Base-by-base conservation (phyloP, 2,888 invertebrate genomes). In the Orthosia incerta region DNA sequence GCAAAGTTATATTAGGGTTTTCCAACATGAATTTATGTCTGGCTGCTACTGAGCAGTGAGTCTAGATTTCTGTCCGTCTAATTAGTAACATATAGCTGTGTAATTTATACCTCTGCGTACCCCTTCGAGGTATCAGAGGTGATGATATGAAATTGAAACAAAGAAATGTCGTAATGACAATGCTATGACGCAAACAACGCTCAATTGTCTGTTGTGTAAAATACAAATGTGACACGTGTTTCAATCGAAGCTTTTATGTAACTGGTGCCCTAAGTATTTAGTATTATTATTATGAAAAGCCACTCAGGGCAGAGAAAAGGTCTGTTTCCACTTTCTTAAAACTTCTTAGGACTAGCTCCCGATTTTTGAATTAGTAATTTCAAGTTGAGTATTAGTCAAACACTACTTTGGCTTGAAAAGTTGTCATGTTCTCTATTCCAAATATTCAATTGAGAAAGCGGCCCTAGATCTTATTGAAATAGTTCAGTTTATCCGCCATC, bases 101-200 rank as follows among this genome's bases (percentile, higher is more conserved):
- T 3, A 45, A 20, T 18, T 4, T 53, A 18, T 18, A 51, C 23
- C 23, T 45, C 26, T 55, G 5, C 66, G 13, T 66, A n/a, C 16
- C 5, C 1, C 12, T 48, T 20, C 12, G 2, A n/a, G 31, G 23
- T 12, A 2, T 15, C 15, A 31, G 20, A 4, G 1, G 12, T 56
- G 1, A n/a, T 56, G 39, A 13, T 56, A 23, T 56, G 26, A 62
- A 59, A 76, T 59, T 57, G 2, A 76, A 53, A 66, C 39, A 71
- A 71, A 65, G 4, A 51, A 61, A 18, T 20, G 11, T 55, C 13
- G n/a, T 70, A 50, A 31, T 50, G 45, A 51, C 31, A 16, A 23
- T 31, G 9, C 5, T 51, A 31, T 76, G 15, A 26, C n/a, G 39
- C 56, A 31, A 51, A 45, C 48, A 56, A 48, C 66, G 45, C 56